Conservation (phyloP, 1,140 invertebrate genomes). For the Neodiprion lecontei region DNA sequence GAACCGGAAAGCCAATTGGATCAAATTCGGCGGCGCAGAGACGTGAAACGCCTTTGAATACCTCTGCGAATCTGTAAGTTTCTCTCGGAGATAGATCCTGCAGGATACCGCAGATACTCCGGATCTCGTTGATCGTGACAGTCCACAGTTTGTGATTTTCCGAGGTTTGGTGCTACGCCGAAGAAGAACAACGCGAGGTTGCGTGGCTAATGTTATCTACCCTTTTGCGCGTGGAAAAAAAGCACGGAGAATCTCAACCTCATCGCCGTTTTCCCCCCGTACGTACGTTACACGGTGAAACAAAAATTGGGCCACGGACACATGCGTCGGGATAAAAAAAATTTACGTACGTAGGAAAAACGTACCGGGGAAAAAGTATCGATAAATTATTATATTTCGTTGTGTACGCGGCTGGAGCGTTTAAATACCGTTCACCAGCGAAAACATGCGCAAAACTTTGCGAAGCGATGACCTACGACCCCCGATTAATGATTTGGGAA, state of each 20-base stretch:
- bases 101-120: not conserved
- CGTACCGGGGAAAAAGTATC: not conserved
- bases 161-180: too few relatives aligned
- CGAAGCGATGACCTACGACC: not conserved
- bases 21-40: not conserved
- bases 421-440: not conserved
- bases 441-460: not conserved
- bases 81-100: not conserved
- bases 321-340: too few relatives aligned
- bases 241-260: too few relatives aligned
- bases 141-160: not conserved
- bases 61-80: not conserved
- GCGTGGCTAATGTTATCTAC: too few relatives aligned
- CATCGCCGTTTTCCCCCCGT: too few relatives aligned
- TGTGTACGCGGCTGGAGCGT: not conserved
- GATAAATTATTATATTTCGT: not conserved
- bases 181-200: too few relatives aligned
- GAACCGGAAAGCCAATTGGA: constrained; percentile 1
- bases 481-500: not conserved
- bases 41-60: constrained; percentile 7
- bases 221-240: too few relatives aligned
- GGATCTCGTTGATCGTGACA: not conserved
- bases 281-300: too few relatives aligned
- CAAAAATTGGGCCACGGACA: too few relatives aligned
- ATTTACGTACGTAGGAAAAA: not conserved